Evolutionary conservation across 2,797 vertebrate species (phyloP), one percentile per base, ranked within the genome.

Genomic region (Huso huso): DNA sequence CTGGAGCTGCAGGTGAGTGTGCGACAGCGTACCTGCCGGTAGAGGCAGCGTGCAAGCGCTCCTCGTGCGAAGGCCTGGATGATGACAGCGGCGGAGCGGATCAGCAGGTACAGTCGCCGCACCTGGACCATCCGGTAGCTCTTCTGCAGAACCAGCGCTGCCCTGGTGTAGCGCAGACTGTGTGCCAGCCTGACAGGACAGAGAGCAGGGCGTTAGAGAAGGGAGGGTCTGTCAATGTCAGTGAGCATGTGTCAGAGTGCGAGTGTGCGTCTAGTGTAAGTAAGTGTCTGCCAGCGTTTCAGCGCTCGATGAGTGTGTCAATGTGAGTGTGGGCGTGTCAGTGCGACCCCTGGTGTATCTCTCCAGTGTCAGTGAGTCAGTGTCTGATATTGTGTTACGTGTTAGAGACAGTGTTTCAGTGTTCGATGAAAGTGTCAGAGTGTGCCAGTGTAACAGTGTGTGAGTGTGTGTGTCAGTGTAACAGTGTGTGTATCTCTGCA

Each of bases 11-110:
- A 58, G 12, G 61, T 50, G 11, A 37, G 1, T 12, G 37, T 10
- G 10, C 51, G 18, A 49, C 8, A 37, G 9, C 79, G 66, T 71
- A 89, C 88, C 88, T 63, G 77, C 65, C 37, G 68, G 79, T 86
- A 80, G 48, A 57, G 63, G 6, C 60, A 69, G 5, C 83, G 80
- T 6, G 80, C 82, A 69, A 83, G 75, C 0, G 67, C 76, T 37
- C 88, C 89, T 7, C 83, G 80, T 70, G 78, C 58, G 50, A 82
- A 93, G 64, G 90, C 87, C 75, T 91, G 92, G 74, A 90, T 86
- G 66, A 83, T 90, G 79, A 88, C 0, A 0, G 78, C 69, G 70
- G 89, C 87, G 69, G 68, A 73, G 48, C 72, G 69, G 15, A 80
- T 72, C 63, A 67, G 64, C 49, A 84, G 74, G 77, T 84, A 90